A percentile compares a stretch with the other conserved stretches of the same genome.
phyloP scores from a whole-genome alignment of 2,797 vertebrate genomes.

The Fratercula arctica region DNA sequence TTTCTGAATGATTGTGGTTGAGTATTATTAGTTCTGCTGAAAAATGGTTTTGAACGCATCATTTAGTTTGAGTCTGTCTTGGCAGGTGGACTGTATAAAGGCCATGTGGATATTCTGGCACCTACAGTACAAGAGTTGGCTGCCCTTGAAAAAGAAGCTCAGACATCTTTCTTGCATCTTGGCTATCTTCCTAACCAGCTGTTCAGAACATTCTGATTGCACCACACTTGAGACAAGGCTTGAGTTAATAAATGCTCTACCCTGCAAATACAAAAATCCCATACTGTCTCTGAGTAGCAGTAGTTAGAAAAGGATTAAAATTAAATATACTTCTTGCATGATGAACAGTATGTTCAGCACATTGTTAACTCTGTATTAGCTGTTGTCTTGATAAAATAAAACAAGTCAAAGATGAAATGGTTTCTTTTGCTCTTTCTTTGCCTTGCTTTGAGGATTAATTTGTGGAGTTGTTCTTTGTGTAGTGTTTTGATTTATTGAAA shows the following conservation, averaged over 20 bases:
- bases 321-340: conserved; percentile 37
- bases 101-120: conserved; percentile 94
- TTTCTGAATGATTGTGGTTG: neutral
- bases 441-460: neutral
- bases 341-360: neutral
- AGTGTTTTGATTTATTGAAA: neutral
- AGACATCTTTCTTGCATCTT: conserved; percentile 95
- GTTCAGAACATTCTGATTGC: conserved; percentile 91
- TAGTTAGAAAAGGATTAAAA: conserved; percentile 40
- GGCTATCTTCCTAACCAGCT: conserved; percentile 96
- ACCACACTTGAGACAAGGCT: neutral
- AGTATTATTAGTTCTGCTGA: neutral
- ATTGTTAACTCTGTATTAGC: conserved; percentile 23
- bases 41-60: neutral
- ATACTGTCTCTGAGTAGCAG: conserved; percentile 12
- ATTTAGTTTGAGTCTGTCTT: conserved; percentile 27
- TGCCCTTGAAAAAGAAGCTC: conserved; percentile 93
- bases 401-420: neutral
- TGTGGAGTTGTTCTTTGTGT: neutral
- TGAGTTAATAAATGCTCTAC: conserved; percentile 23
- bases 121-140: conserved; percentile 94
- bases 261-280: conserved; percentile 33
- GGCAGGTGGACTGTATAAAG: conserved; percentile 91
- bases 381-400: conserved; percentile 49
- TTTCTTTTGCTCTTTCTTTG: neutral